Conservation (phyloP, 2,888 invertebrate genomes). For the Habroteleia sp. region DNA sequence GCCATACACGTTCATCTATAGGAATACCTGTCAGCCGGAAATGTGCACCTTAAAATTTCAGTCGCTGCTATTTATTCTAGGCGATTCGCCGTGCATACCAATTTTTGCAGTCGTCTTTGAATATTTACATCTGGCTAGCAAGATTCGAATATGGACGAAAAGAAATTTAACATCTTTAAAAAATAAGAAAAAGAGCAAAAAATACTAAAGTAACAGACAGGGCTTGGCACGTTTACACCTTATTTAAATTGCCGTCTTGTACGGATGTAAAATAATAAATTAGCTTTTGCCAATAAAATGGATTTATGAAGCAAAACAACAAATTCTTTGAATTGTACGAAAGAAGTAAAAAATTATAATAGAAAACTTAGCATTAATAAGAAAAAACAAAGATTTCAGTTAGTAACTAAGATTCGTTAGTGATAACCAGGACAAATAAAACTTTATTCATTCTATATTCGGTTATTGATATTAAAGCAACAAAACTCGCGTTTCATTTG, state of each 20-base stretch:
- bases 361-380: slow-evolving; percentile 1
- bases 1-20: slow-evolving; percentile 61
- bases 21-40: slow-evolving; percentile 63
- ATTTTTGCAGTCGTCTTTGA: slow-evolving; percentile 57
- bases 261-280: slow-evolving; percentile 40
- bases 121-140: slow-evolving; percentile 59
- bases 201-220: slow-evolving; percentile 39
- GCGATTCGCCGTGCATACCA: slow-evolving; percentile 57
- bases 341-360: slow-evolving; percentile 1
- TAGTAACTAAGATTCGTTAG: too few species aligned
- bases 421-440: too few species aligned
- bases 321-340: slow-evolving; percentile 4
- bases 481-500: too few species aligned
- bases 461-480: too few species aligned
- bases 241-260: slow-evolving; percentile 49
- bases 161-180: slow-evolving; percentile 40
- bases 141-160: slow-evolving; percentile 49
- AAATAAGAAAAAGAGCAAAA: slow-evolving; percentile 20
- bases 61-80: slow-evolving; percentile 61
- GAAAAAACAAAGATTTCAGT: too few species aligned
- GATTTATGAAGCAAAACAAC: slow-evolving; percentile 30
- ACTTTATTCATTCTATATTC: too few species aligned
- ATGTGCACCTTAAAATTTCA: slow-evolving; percentile 63
- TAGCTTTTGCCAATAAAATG: slow-evolving; percentile 28
- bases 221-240: slow-evolving; percentile 52